phyloP scores from a whole-genome alignment of 2,888 invertebrate species.

The Dicyrtoma fusca region DNA sequence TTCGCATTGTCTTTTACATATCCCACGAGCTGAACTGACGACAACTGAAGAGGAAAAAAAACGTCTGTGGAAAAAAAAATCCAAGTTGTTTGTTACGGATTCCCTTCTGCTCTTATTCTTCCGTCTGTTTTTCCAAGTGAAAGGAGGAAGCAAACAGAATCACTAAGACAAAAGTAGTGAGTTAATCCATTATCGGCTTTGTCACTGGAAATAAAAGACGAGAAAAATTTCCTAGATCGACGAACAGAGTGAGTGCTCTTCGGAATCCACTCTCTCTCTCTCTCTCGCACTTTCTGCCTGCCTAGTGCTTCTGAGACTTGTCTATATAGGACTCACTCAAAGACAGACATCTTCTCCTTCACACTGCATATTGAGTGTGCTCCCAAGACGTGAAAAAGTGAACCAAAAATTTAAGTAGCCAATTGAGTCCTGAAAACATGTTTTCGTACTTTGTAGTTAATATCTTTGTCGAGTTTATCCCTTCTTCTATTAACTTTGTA shows the following conservation, averaged over 20 bases:
- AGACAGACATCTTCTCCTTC: too few relatives aligned
- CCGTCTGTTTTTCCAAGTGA: too few relatives aligned
- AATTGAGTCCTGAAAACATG: conserved; percentile 23
- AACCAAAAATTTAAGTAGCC: not conserved
- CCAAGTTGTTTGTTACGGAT: not conserved
- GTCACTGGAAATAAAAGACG: conserved; percentile 16
- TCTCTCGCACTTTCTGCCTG: too few relatives aligned
- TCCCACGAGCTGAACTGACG: not conserved
- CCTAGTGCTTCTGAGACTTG: too few relatives aligned
- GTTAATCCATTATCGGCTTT: conserved; percentile 35
- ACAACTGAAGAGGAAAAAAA: not conserved
- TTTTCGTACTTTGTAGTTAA: conserved; percentile 28
- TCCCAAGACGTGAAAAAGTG: too few relatives aligned
- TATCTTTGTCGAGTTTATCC: not conserved
- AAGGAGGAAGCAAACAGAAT: too few relatives aligned
- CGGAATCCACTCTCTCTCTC: too few relatives aligned
- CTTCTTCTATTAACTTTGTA: not conserved
- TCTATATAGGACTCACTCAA: too few relatives aligned
- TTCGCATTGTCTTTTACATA: not conserved
- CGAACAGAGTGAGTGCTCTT: conserved; percentile 7
- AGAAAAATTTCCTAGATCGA: not conserved
- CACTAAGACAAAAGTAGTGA: not conserved
- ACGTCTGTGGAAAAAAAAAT: not conserved
- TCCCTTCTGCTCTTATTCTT: not conserved
- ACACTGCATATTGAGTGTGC: too few relatives aligned